Percentiles rank a stretch among this genome's conserved stretches.
Conservation (phyloP, 2,797 vertebrate species). For the Artibeus jamaicensis region DNA sequence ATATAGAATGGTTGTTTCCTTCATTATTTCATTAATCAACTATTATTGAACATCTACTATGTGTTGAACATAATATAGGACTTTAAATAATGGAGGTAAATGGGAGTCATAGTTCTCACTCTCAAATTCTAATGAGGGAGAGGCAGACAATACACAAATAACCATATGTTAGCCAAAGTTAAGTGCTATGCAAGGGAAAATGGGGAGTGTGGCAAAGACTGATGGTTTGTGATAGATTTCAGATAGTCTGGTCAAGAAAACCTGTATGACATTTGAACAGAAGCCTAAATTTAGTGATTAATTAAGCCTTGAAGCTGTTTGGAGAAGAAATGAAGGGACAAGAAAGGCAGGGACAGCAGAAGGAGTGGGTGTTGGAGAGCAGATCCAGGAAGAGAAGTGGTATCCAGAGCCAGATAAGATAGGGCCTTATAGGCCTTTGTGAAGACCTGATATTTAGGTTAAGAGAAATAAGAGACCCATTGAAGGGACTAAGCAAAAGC, state of each 20-base stretch:
- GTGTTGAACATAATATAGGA: too few relatives aligned
- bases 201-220: not conserved
- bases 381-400: not conserved
- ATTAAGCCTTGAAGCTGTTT: not conserved
- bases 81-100: not conserved
- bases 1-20: rapidly evolving
- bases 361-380: too few relatives aligned
- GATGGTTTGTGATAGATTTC: not conserved
- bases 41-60: not conserved
- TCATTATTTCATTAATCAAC: not conserved
- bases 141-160: not conserved
- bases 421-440: too few relatives aligned
- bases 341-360: not conserved
- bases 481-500: not conserved
- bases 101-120: not conserved
- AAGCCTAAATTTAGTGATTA: not conserved
- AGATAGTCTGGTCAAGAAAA: not conserved
- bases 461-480: not conserved
- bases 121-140: not conserved
- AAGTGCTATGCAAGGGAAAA: not conserved
- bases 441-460: not conserved
- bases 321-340: not conserved
- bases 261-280: not conserved
- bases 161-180: rapidly evolving
- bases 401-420: not conserved